These are phyloP conservation scores for Oreocharis arfaki DNA, from an alignment of 2,113 vertebrate genomes.

Conservation along the genomic window DNA sequence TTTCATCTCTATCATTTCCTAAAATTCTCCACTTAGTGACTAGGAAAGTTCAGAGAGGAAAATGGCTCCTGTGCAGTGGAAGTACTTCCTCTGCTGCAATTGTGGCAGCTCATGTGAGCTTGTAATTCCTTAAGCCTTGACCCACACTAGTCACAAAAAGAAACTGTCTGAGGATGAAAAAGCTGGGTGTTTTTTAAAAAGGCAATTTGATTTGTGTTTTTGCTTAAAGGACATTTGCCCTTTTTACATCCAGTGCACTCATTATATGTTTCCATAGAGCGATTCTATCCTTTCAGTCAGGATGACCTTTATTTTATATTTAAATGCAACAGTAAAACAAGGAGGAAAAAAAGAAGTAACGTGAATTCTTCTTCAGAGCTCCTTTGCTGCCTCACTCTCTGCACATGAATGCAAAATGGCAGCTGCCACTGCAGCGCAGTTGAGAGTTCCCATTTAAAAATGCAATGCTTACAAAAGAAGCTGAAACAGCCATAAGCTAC, in stretches of 20 bases:
- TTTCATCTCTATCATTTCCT: background rate
- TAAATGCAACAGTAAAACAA: slow-evolving; percentile 22
- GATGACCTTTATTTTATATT: slow-evolving; percentile 54
- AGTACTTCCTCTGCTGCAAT: background rate
- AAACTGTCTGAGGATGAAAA: background rate
- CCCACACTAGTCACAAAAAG: background rate
- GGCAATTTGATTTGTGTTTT: background rate
- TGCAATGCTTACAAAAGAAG: slow-evolving; percentile 1
- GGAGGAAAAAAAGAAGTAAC: background rate
- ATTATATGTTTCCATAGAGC: background rate
- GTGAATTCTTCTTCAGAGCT: background rate
- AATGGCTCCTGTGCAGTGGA: background rate
- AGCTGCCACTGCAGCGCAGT: background rate
- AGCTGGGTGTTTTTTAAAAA: background rate
- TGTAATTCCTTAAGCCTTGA: background rate
- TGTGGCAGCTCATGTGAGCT: background rate
- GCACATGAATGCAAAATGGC: slow-evolving; percentile 51
- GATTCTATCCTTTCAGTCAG: background rate
- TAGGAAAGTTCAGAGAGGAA: background rate
- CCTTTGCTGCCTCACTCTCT: background rate
- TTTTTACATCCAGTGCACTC: background rate
- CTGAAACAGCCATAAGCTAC: slow-evolving; percentile 38
- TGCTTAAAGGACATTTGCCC: slow-evolving; percentile 30
- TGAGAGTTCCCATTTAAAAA: background rate
- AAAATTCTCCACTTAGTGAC: background rate